These are phyloP conservation scores for Myzus persicae DNA, from an alignment of 1,140 invertebrate species.

Conservation along the genomic window DNA sequence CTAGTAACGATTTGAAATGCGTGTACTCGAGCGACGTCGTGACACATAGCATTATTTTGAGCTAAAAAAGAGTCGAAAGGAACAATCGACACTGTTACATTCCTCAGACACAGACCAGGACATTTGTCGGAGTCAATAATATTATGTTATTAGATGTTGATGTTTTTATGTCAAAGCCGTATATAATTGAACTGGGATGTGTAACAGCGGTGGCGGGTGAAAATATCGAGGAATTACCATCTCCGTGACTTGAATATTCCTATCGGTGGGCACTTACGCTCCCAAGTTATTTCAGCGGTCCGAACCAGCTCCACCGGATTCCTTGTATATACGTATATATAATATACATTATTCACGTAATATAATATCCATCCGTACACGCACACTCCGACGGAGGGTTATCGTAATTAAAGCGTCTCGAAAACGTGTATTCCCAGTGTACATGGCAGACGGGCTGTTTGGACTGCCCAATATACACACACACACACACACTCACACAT, in stretches of 20 bases:
- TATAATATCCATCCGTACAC: neutral
- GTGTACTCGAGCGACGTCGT: neutral
- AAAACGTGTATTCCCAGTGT: neutral
- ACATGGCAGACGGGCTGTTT: neutral
- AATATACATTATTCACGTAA: neutral
- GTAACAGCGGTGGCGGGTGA: neutral
- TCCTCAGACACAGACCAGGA: neutral
- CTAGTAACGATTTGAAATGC: neutral
- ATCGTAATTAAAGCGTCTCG: neutral
- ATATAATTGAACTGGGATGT: neutral
- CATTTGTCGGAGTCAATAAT: constrained; percentile 1
- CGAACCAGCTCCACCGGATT: constrained; percentile 22
- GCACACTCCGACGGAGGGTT: neutral
- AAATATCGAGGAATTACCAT: constrained; percentile 22
- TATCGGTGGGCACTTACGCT: neutral
- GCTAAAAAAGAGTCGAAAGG: neutral
- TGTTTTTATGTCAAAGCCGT: constrained; percentile 10
- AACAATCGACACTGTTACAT: neutral
- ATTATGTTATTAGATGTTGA: constrained; percentile 7
- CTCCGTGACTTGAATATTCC: constrained; percentile 5
- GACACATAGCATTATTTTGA: neutral
- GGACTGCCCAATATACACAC: neutral
- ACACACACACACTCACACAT: neutral
- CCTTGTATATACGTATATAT: neutral
- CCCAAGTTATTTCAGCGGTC: constrained; percentile 11